Evolutionary conservation across 2,797 vertebrate genomes (phyloP), one percentile per base, ranked within the genome.

Genomic region (Chloroceryle inda): DNA sequence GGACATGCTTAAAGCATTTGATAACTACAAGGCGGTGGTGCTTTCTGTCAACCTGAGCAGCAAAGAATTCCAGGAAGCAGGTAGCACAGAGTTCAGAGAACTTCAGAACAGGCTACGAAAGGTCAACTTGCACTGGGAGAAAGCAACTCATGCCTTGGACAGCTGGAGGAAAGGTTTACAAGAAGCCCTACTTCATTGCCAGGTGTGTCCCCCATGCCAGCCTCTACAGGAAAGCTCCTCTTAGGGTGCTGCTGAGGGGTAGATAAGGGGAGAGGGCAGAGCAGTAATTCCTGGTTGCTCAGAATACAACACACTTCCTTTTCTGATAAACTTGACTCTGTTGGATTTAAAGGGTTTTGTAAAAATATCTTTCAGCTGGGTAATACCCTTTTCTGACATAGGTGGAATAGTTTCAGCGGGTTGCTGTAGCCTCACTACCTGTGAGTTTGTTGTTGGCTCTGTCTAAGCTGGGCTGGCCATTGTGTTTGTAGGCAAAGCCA

Each of bases 1-100:
- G 99, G 99, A 99, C 68, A 98, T 98, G 95, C 96, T 99, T 92
- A 99, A 98, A 89, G 98, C 96, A 14, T 99, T 99, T 96, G 98
- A 98, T 83, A 97, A 98, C 96, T 98, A 99, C 97, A 99, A 99
- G 96, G 97, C 98, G 31, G 96, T 98, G 73, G 97, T 99, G 98
- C 98, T 98, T 94, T 99, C 99, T 0, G 75, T 98, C 79, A 99
- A 98, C 91, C 96, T 98, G 95, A 98, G 96, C 91, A 98, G 98
- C 74, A 98, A 97, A 44, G 98, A 98, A 71, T 98, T 99, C 95
- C 98, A 98, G 94, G 95, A 96, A 1, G 93, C 85, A 0, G 98
- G 98, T 50, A 97, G 97, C 73, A 40, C 94, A 0, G 98, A 99
- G 92, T 96, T 98, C 78, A 96, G 72, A 33, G 98, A 99, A 93